Base-by-base conservation (phyloP, 2,113 vertebrate genomes). In the Sigmodon hispidus region DNA sequence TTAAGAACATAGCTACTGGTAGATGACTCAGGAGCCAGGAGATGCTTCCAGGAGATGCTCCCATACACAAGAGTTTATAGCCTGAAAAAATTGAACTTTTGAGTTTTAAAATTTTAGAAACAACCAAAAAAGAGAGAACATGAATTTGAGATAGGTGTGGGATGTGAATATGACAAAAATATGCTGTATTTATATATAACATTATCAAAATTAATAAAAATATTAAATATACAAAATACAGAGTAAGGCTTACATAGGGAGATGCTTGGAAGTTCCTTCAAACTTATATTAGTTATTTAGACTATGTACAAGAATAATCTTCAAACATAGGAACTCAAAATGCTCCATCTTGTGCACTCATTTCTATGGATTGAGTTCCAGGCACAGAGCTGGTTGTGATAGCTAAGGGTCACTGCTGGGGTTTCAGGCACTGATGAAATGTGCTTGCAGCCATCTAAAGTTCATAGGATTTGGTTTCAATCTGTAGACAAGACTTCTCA, bases 401-500 rank as follows among this genome's bases (percentile, higher is more conserved):
- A 2, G 9, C 48, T 84, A 43, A 40, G 63, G 8, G 22, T 85
- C 13, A 70, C 65, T 81, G 3, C 2, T 0, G 21, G 4, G 29
- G 31, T 4, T 45, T 36, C 29, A 31, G 26, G 70, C 13, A 52
- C 7, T 61, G n/a, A 16, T 6, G 0, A 15, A 0, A 40, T 2
- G 13, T 17, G 31, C 36, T 29, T 21, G 29, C 21, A 43, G 55
- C 36, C 13, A 5, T n/a, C n/a, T 8, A 45, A 57, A 70, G 31
- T 4, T 67, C 40, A 8, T 50, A 65, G 22, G 63, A 50, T 4
- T 83, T 0, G 3, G 4, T 67, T 87, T 55, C 40, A 17, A 59
- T 43, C 34, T 65, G 8, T 76, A 36, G 52, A 55, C 16, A 31
- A 45, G 21, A 52, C 73, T n/a, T 61, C 34, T 83, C 22, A 22